Base-by-base conservation (phyloP, 1,140 invertebrate genomes). In the Rhagoletis zephyria region DNA sequence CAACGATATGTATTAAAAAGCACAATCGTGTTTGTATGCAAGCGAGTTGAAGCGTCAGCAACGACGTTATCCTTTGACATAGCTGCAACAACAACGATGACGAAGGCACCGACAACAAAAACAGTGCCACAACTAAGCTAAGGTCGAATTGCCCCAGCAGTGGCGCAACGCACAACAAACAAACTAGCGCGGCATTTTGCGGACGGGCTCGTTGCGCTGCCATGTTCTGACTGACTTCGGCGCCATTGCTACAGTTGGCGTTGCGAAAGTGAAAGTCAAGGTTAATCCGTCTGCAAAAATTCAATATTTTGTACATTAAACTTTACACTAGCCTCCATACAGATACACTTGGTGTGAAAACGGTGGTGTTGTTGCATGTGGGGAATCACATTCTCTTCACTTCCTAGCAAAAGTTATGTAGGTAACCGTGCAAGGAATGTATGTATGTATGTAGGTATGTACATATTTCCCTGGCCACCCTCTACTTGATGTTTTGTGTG, bases 261-360 rank as follows among this genome's bases (percentile, higher is more conserved):
- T 30, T 48, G 61, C 12, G 91, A 92, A 92, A 92, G 91, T 92
- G 91, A 92, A 92, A 92, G 91, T 92, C 91, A 92, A 92, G 91
- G 91, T 92, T 92, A 92, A 92, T 92, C 91, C 90, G 91, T 92
- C 90, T 92, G 91, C 91, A 90, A 92, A 92, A 92, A 92, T 92
- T 92, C 90, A 92, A 92, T 92, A 92, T 90, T 92, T 92, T 91
- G 91, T 91, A 90, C 91, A 91, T 91, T 91, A 90, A 91, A 91
- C 88, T 91, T 91, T 90, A 91, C 89, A 88, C 42, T 14, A 12
- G 65, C 65, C 30, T 42, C 85, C 40, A 65, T 45, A 88, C n/a
- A 59, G 65, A 1, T 42, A 74, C 40, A 45, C 42, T 5, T 1
- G 9, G 16, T 14, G 67, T 1, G 64, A 4, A 40, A 2, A 40